Base-by-base conservation (phyloP, 2,113 vertebrate species). In the Prochilodus magdalenae region DNA sequence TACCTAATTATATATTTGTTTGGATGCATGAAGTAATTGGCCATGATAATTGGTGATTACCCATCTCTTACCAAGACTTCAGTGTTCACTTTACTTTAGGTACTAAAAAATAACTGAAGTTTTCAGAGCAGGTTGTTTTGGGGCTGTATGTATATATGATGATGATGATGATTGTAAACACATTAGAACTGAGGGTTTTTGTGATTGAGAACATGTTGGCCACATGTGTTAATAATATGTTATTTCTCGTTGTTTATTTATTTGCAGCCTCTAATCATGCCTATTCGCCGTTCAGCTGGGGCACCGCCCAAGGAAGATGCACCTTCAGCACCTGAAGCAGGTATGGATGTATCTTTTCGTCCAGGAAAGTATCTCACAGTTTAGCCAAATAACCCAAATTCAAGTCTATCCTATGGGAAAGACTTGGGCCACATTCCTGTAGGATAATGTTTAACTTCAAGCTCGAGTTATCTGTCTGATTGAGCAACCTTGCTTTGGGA, bases 221-320 rank as follows among this genome's bases (percentile, higher is more conserved):
- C 13, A 49, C 1, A 1, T 49, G 1, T 1, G 13, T 1, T 49
- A 12, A 30, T 18, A 30, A 51, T 51, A 7, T 4, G 11, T 60
- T 12, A 5, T 57, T n/a, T 20, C 5, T 20, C 1, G 3, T 24
- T 60, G 11, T n/a, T 70, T 59, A 53, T 73, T 51, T 24, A 5
- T 10, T 74, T 24, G 16, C 60, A 74, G 36, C 74, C 84, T 57
- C 26, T 33, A 88, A 89, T 92, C 40, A 99, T 99, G 98, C 98
- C 98, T 0, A 98, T 99, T 90, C 96, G 97, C 36, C 95, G 97
- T 88, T 90, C 95, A 13, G 93, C 97, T 86, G 96, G 95, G 47
- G 92, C 95, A 72, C 93, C 96, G 6, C 92, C 96, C 66, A 94
- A 95, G 90, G 97, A 98, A 93, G 96, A 96, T 66, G 91, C 94